phyloP scores from a whole-genome alignment of 2,888 invertebrate genomes.

The Epirrhoe alternata region DNA sequence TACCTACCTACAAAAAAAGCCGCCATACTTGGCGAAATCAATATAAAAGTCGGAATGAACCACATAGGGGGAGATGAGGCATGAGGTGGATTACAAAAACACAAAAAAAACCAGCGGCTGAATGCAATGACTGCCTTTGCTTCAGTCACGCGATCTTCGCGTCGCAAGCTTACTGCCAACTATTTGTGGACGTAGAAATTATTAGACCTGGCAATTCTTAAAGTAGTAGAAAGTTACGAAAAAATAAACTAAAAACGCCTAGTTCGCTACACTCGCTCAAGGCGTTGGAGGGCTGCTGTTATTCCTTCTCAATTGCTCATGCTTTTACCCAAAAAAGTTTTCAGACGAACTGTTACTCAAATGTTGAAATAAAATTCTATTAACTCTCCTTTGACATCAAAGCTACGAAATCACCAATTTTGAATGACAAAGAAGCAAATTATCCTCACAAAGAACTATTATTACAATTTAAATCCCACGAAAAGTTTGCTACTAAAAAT shows the following conservation, averaged over 20 bases:
- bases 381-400: neutral
- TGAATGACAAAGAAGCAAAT: neutral
- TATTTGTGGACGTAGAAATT: constrained; percentile 51
- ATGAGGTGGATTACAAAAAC: constrained; percentile 42
- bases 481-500: constrained; percentile 6
- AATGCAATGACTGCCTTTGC: constrained; percentile 81
- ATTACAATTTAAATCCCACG: neutral
- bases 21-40: constrained; percentile 45
- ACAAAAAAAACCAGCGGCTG: constrained; percentile 48
- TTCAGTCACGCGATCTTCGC: constrained; percentile 78
- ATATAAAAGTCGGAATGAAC: constrained; percentile 71
- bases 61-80: constrained; percentile 69
- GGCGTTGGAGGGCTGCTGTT: too few relatives aligned
- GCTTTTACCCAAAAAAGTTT: too few relatives aligned
- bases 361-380: neutral
- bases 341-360: too few relatives aligned
- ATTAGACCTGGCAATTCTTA: constrained; percentile 54
- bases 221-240: neutral
- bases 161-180: constrained; percentile 77
- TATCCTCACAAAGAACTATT: neutral
- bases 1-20: neutral
- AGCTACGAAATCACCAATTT: neutral
- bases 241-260: too few relatives aligned
- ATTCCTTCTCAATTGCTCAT: too few relatives aligned
- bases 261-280: too few relatives aligned